Evolutionary conservation across 2,113 vertebrate genomes (phyloP), one percentile per base, ranked within the genome.

Genomic region (Anthoscopus minutus): DNA sequence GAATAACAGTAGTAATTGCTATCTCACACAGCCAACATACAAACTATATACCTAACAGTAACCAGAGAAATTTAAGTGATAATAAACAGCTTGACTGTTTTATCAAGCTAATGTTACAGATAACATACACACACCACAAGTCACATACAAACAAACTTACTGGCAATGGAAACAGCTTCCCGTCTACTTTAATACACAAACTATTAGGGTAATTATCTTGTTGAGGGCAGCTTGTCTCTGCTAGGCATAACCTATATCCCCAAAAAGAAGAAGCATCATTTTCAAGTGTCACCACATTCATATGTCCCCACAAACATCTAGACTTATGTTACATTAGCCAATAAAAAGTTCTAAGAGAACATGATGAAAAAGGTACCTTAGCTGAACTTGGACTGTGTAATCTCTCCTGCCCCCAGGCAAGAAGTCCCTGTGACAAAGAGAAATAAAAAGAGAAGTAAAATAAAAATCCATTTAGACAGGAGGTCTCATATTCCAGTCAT

Each of bases 191-290:
- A 97, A 99, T 98, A 92, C 99, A 99, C 24, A 99, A 97, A 97
- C 98, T 99, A 97, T 98, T 99, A 13, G 99, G 99, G 88, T 98
- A 99, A 94, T 99, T 99, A 95, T 99, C 99, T 97, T 99, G 99
- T 97, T 99, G 99, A 93, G 98, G 98, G 89, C 99, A 99, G 96
- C 99, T 99, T 15, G 99, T 99, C 95, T 99, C 99, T 82, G 99
- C 99, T 88, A 99, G 97, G 93, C 99, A 99, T 97, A 99, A 99
- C 97, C 99, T 99, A 65, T 33, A 94, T 77, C 57, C 24, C 62
- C 23, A 21, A 87, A 96, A 57, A 95, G 47, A 61, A 44, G 73
- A 95, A 76, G 62, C 1, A 2, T 67, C 14, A 73, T 70, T 94
- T 71, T 94, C 77, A 81, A 90, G 47, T 20, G 86, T 22, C 65